Conservation (phyloP, 1,140 invertebrate species). For the Muscidifurax raptorellus region DNA sequence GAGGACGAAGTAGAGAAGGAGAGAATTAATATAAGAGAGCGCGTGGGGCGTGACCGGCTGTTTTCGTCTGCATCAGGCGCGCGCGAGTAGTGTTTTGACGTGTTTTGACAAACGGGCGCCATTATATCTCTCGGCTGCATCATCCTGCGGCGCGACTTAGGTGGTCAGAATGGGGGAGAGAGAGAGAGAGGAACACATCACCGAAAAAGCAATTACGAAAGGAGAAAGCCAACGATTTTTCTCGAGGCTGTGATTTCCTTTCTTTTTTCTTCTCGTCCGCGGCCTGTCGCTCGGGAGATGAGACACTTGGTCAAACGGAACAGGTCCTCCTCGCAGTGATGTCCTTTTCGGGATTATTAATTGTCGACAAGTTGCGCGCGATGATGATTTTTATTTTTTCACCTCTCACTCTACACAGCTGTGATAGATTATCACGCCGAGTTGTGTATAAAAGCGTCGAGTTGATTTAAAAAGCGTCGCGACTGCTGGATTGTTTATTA, state of each 20-base stretch:
- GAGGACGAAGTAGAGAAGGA: neutral
- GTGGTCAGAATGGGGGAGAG: constrained; percentile 61
- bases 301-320: neutral
- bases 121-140: constrained; percentile 65
- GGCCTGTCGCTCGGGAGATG: neutral
- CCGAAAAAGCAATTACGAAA: constrained; percentile 58
- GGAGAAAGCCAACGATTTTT: constrained; percentile 33
- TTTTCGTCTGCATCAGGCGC: constrained; percentile 57
- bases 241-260: neutral
- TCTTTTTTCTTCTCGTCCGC: constrained; percentile 5
- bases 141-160: constrained; percentile 67
- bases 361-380: neutral
- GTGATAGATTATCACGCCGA: neutral
- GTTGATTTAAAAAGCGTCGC: too few species aligned
- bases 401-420: neutral
- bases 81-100: constrained; percentile 71
- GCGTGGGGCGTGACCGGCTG: constrained; percentile 60
- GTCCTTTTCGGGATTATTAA: neutral
- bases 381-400: constrained; percentile 33
- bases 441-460: too few species aligned
- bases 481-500: too few species aligned
- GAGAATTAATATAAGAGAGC: neutral
- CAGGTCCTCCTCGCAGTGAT: neutral
- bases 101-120: constrained; percentile 75
- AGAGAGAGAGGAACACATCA: constrained; percentile 47